Evolutionary conservation across 2,113 vertebrate species (phyloP).

Genomic region (Galbula dea): DNA sequence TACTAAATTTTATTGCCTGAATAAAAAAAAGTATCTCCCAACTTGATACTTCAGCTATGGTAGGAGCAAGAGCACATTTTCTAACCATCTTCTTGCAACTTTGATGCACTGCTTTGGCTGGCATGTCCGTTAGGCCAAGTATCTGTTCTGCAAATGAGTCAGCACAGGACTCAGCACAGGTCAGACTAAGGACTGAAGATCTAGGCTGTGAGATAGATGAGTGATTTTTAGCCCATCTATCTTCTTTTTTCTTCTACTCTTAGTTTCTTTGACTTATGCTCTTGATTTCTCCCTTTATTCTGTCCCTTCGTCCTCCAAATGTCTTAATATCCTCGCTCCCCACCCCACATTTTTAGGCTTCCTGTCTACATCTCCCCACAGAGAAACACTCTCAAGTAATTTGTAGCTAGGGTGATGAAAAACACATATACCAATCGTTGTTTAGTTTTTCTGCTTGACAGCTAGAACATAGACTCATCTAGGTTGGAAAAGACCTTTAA

Average conservation of each 20-base stretch:
- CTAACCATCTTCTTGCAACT: neutral
- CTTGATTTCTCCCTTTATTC: too few species aligned
- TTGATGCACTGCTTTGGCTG: fast-evolving
- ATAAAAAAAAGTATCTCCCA: neutral
- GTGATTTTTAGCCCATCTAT: too few species aligned
- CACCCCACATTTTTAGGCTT: too few species aligned
- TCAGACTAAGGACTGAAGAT: neutral
- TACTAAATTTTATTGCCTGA: neutral
- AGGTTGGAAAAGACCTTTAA: neutral
- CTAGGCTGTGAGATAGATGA: too few species aligned
- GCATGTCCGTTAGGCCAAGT: fast-evolving
- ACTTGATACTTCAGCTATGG: neutral
- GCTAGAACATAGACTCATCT: neutral
- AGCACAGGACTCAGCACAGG: neutral
- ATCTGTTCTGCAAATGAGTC: too few species aligned
- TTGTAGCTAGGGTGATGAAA: neutral
- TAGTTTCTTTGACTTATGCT: too few species aligned
- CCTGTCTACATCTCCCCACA: neutral
- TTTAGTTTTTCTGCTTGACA: neutral
- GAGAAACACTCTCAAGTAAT: neutral
- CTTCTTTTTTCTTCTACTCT: too few species aligned
- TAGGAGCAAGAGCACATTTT: neutral
- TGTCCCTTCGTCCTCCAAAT: neutral
- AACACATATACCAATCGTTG: neutral
- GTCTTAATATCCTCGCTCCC: neutral